phyloP scores from a whole-genome alignment of 2,113 vertebrate species.

The Brachyistius frenatus region DNA sequence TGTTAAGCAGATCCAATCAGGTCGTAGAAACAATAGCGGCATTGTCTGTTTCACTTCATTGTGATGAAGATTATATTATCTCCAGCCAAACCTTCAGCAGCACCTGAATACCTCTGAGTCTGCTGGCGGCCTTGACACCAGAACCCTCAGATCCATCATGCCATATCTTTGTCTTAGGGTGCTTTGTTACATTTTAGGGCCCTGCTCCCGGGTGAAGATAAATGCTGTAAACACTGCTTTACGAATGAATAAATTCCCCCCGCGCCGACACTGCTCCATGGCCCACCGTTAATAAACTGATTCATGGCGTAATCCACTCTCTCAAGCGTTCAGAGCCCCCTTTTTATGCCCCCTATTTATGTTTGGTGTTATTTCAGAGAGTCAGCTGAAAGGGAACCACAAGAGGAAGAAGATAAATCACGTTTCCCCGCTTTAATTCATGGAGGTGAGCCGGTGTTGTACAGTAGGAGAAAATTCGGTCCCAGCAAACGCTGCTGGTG shows the following conservation, averaged over 20 bases:
- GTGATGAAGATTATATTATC: constrained; percentile 48
- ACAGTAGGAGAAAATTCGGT: constrained; percentile 57
- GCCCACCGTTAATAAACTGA: constrained; percentile 82
- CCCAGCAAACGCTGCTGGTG: constrained; percentile 25
- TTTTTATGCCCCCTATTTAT: constrained; percentile 83
- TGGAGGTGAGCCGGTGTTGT: constrained; percentile 60
- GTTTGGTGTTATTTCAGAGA: constrained; percentile 81
- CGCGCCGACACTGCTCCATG: constrained; percentile 49
- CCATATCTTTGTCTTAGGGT: constrained; percentile 73
- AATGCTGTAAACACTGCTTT: constrained; percentile 83
- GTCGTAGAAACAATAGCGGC: constrained; percentile 49
- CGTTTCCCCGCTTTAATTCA: constrained; percentile 78
- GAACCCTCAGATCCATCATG: constrained; percentile 61
- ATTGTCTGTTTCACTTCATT: constrained; percentile 42
- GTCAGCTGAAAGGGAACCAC: constrained; percentile 79
- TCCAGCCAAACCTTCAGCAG: constrained; percentile 34
- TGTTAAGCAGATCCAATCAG: constrained; percentile 56
- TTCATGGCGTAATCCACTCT: constrained; percentile 82
- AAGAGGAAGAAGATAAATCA: constrained; percentile 78
- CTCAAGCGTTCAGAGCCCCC: constrained; percentile 67
- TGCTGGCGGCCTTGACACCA: constrained; percentile 60
- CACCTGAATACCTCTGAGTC: constrained; percentile 52
- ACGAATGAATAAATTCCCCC: constrained; percentile 82
- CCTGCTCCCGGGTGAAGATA: constrained; percentile 79
- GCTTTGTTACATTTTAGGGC: constrained; percentile 79